Conservation (phyloP, 2,113 vertebrate species). For the Esox niger region DNA sequence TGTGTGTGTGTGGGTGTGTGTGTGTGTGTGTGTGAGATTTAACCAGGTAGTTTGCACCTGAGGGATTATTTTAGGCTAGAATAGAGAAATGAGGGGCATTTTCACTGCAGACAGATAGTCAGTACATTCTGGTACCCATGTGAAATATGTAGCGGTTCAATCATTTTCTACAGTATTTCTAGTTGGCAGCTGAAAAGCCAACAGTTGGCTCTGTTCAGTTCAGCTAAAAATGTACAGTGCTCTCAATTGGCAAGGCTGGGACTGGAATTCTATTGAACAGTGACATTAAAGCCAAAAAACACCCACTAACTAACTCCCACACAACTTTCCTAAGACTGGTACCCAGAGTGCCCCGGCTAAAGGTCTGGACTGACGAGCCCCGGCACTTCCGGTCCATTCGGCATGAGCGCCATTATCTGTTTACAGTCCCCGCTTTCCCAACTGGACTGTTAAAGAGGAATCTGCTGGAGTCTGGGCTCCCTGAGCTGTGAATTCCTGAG, state of each 20-base stretch:
- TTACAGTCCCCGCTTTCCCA: conserved; percentile 64
- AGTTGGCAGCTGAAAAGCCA: conserved; percentile 18
- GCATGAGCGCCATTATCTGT: conserved; percentile 63
- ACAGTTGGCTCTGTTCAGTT: conserved; percentile 29
- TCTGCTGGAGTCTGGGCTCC: conserved; percentile 45
- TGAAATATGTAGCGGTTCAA: conserved; percentile 16
- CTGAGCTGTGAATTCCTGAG: conserved; percentile 39
- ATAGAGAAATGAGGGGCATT: conserved; percentile 43
- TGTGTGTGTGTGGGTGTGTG: conserved; percentile 21
- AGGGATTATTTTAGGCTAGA: conserved; percentile 45
- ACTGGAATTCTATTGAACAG: conserved; percentile 32
- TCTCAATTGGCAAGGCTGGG: conserved; percentile 4
- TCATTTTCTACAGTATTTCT: conserved; percentile 1
- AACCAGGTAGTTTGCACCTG: conserved; percentile 26
- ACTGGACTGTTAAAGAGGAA: conserved; percentile 54
- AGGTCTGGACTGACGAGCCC: conserved; percentile 43
- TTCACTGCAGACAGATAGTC: conserved; percentile 32
- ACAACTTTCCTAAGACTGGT: conserved; percentile 33
- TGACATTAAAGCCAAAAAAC: conserved; percentile 18
- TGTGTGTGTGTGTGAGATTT: conserved; percentile 23
- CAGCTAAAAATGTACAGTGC: conserved; percentile 12
- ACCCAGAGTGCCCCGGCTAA: conserved; percentile 38
- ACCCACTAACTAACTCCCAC: conserved; percentile 11
- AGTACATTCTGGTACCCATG: conserved; percentile 19
- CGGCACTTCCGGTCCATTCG: conserved; percentile 61